A percentile compares a stretch with the other conserved stretches of the same genome.
These are phyloP conservation scores for Acanthopagrus latus DNA, from an alignment of 2,797 vertebrate genomes.

Conservation along the genomic window DNA sequence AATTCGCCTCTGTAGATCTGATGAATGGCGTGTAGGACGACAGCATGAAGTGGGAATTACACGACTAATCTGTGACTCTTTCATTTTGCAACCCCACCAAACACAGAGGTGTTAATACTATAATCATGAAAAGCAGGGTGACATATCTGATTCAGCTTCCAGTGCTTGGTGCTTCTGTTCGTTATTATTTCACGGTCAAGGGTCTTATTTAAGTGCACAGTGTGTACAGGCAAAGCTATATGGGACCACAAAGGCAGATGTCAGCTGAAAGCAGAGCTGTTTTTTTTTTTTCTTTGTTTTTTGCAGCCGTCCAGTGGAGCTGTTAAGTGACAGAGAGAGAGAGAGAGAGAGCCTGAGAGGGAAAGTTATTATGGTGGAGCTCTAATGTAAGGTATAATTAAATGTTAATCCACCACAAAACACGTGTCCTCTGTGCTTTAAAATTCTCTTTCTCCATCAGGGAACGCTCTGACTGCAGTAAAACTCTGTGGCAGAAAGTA, in stretches of 20 bases:
- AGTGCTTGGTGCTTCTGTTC: slow-evolving; percentile 1
- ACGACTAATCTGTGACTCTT: slow-evolving; percentile 22
- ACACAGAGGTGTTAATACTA: slow-evolving; percentile 4
- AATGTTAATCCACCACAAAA: slow-evolving; percentile 64
- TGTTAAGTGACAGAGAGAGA: slow-evolving; percentile 48
- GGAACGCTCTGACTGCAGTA: slow-evolving; percentile 12
- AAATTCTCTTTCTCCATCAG: slow-evolving; percentile 30
- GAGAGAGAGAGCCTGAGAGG: slow-evolving; percentile 20
- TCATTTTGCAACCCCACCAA: background rate
- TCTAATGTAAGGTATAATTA: slow-evolving; percentile 64
- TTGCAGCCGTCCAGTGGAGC: slow-evolving; percentile 16
- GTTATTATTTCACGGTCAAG: slow-evolving; percentile 36
- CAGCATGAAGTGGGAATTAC: slow-evolving; percentile 16
- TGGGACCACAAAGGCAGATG: slow-evolving; percentile 27
- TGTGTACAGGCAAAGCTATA: slow-evolving; percentile 11
- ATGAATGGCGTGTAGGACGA: slow-evolving; percentile 32
- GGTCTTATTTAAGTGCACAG: slow-evolving; percentile 46
- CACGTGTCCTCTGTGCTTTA: slow-evolving; percentile 8
- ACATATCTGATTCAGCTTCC: slow-evolving; percentile 11
- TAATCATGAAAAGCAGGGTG: slow-evolving; percentile 1
- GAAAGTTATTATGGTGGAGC: slow-evolving; percentile 41
- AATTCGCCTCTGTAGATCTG: slow-evolving; percentile 18
- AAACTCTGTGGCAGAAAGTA: slow-evolving; percentile 12
- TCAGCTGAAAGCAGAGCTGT: slow-evolving; percentile 37
- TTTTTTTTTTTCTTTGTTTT: slow-evolving; percentile 1